Base-by-base conservation (phyloP, 1,140 invertebrate genomes). In the Potamilus streckersoni region DNA sequence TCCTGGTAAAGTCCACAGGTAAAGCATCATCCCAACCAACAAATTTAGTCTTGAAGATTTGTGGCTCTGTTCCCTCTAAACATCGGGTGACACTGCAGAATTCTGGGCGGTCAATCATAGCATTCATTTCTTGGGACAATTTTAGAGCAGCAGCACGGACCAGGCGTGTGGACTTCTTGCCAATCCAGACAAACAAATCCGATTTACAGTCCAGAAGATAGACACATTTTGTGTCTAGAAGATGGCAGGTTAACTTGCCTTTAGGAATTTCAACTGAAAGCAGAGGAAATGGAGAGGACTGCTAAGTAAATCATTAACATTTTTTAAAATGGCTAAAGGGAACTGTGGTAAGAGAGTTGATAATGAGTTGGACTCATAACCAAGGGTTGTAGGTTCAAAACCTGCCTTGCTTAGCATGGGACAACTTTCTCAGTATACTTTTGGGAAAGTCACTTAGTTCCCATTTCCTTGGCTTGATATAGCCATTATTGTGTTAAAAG, bases 161-260 rank as follows among this genome's bases (percentile, higher is more conserved):
- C 72, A 99, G 89, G 71, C 97, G 91, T 0, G 98, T 98, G 0
- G 98, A 99, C 89, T 99, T 99, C 88, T 98, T 97, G 11, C 98
- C 98, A 91, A 99, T 97, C 96, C 98, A 99, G 16, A 99, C 96
- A 91, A 98, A 99, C n/a, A 99, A 93, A 90, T 99, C 98, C 57
- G 95, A 92, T 84, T 94, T 95, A 86, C 96, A 98, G 89, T 99
- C 98, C 31, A 99, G 92, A 87, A 99, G 96, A 89, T 99, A 99
- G 4, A 99, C 98, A 91, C 97, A 96, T 86, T 96, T 95, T 72
- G 96, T 97, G 76, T 95, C 94, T 20, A 99, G 91, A 80, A 97
- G 90, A 4, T 85, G 82, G 66, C 88, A 93, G 92, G 80, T 95
- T 93, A 71, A 93, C 91, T 83, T 93, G 76, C 83, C 79, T 19